These are phyloP conservation scores for Stegana nigrithorax DNA, from an alignment of 2,888 invertebrate species.

Conservation along the genomic window DNA sequence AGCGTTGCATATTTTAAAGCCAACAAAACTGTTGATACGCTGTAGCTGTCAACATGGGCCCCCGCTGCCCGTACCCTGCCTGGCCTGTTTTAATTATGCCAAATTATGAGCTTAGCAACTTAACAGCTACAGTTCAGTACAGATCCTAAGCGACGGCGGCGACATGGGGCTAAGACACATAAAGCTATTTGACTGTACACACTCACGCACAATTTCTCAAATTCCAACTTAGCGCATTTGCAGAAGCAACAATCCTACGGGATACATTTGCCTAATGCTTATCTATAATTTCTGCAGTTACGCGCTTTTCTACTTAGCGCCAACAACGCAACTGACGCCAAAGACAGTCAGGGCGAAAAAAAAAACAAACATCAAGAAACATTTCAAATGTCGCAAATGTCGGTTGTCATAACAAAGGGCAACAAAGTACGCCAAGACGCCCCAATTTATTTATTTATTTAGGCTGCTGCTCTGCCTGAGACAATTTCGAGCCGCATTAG, in stretches of 20 bases:
- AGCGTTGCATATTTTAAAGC: neutral
- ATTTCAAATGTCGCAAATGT: conserved; percentile 55
- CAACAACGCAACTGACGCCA: neutral
- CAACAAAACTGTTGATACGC: conserved; percentile 10
- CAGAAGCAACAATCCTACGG: conserved; percentile 41
- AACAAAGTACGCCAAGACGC: conserved; percentile 17
- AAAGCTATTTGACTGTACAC: no score
- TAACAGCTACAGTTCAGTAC: no score
- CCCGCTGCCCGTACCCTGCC: no score
- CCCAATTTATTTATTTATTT: neutral
- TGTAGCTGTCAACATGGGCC: no score
- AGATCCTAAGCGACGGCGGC: no score
- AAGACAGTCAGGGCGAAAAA: neutral
- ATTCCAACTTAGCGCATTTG: neutral
- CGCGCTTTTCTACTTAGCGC: conserved; percentile 16
- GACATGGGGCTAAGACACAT: no score
- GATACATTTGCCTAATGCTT: conserved; percentile 57
- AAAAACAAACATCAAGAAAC: no score
- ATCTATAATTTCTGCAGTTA: conserved; percentile 37
- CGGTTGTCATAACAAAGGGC: conserved; percentile 53
- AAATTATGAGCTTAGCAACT: no score
- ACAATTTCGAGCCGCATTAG: conserved; percentile 37
- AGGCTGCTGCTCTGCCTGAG: neutral
- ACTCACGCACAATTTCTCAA: neutral
- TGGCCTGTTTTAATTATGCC: no score